Evolutionary conservation across 2,797 vertebrate species (phyloP), one percentile per base, ranked within the genome.

Genomic region (Sebastes minor): DNA sequence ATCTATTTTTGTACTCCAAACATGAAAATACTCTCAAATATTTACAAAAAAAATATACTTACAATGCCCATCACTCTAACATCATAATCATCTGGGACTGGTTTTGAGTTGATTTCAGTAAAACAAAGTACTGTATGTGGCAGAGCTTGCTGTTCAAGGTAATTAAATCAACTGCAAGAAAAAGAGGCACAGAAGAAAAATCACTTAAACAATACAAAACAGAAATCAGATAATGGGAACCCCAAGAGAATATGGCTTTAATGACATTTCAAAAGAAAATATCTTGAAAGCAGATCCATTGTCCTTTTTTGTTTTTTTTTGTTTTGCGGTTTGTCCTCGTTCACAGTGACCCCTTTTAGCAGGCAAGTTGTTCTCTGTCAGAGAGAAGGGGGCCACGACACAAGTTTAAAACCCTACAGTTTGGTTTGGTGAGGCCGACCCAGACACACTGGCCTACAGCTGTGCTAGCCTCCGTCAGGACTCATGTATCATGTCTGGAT

Each of bases 11-110:
- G 88, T 93, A 93, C 90, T 94, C 89, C 92, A 93, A 94, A 95
- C 94, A 95, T 94, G 93, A 95, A 95, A 95, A 95, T 94, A 95
- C 93, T 95, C 92, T 94, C 89, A 90, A 90, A 93, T 94, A 95
- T 94, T 94, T 94, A 95, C 92, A 95, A 94, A 95, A 89, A 88
- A 93, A 75, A 94, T 85, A 93, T 92, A 93, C 85, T 91, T 90
- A 94, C 93, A 94, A 92, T 89, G 90, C 88, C 90, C 88, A 85
- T 91, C 87, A 91, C 88, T 85, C 76, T 70, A 88, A 93, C 87
- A 78, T 81, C 89, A 84, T 82, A 84, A 88, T 89, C 76, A 83
- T 83, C 78, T 87, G 71, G 88, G 75, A 88, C 78, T 35, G 76
- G 80, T 85, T 84, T 84, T 63, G 78, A 83, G 78, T 86, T 76